A percentile compares a stretch with the other conserved stretches of the same genome.
Evolutionary conservation across 2,888 invertebrate species (phyloP).

Genomic region (Dasypolia templi): DNA sequence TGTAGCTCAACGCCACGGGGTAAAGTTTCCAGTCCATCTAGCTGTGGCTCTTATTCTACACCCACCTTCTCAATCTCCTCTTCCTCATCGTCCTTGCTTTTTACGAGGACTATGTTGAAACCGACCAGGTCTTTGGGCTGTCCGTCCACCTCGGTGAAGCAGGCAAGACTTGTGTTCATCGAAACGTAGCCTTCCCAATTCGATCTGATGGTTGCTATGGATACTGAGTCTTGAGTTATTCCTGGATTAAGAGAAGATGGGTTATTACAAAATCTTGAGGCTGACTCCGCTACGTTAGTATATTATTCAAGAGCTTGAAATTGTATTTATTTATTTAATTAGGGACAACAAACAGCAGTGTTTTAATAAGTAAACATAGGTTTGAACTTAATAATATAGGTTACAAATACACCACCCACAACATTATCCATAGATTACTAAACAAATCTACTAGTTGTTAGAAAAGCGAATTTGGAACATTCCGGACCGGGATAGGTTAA

Average conservation of each 20-base stretch:
- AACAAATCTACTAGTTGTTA: too few species aligned
- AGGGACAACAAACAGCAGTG: too few species aligned
- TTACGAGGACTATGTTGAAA: conserved; percentile 79
- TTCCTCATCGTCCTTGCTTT: conserved; percentile 75
- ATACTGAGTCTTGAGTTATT: conserved; percentile 75
- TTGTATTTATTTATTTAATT: too few species aligned
- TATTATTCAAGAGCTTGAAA: too few species aligned
- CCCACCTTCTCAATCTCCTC: conserved; percentile 73
- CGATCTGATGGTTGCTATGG: conserved; percentile 75
- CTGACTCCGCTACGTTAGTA: not conserved
- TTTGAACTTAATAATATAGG: too few species aligned
- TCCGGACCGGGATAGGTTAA: not conserved
- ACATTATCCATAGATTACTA: too few species aligned
- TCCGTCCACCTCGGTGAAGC: conserved; percentile 79
- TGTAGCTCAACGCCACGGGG: too few species aligned
- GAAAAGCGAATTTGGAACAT: not conserved
- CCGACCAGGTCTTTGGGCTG: conserved; percentile 78
- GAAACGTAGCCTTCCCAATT: conserved; percentile 78
- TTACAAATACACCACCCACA: too few species aligned
- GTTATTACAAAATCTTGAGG: not conserved
- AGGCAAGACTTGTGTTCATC: conserved; percentile 77
- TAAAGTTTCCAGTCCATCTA: not conserved
- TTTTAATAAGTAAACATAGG: too few species aligned
- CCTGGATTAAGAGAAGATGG: conserved; percentile 65
- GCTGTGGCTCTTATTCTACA: not conserved